Percentiles rank a stretch among this genome's conserved stretches.
Conservation (phyloP, 2,888 invertebrate genomes). For the Gordius sp. region DNA sequence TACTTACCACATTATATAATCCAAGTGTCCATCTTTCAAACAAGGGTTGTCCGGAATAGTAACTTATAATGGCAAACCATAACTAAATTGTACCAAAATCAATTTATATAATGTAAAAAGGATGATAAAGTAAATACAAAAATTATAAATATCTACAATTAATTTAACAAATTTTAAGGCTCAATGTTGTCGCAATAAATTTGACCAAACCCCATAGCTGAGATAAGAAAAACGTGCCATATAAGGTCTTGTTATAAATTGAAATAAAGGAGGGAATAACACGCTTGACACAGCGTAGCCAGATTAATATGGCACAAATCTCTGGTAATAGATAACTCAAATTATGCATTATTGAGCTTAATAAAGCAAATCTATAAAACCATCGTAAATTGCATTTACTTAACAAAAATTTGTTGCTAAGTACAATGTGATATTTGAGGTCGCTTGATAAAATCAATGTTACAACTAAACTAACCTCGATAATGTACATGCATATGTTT, state of each 20-base stretch:
- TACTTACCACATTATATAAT: conserved; percentile 64
- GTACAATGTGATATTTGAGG: too few relatives aligned
- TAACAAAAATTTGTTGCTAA: too few relatives aligned
- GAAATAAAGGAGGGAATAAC: too few relatives aligned
- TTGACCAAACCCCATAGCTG: not conserved
- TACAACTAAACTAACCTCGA: conserved; percentile 37
- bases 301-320: too few relatives aligned
- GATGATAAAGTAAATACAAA: not conserved
- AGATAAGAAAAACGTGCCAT: too few relatives aligned
- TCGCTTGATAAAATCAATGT: conserved; percentile 8
- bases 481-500: conserved; percentile 94
- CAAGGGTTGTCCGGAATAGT: conserved; percentile 92
- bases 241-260: too few relatives aligned
- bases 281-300: too few relatives aligned
- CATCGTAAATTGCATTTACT: too few relatives aligned
- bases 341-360: too few relatives aligned
- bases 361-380: too few relatives aligned
- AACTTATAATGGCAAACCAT: conserved; percentile 91
- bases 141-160: not conserved
- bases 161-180: not conserved
- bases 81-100: conserved; percentile 32
- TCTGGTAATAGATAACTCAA: too few relatives aligned
- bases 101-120: not conserved
- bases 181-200: not conserved
- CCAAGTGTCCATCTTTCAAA: conserved; percentile 97